Base-by-base conservation (phyloP, 1,140 invertebrate species). In the Oryzaephilus surinamensis region DNA sequence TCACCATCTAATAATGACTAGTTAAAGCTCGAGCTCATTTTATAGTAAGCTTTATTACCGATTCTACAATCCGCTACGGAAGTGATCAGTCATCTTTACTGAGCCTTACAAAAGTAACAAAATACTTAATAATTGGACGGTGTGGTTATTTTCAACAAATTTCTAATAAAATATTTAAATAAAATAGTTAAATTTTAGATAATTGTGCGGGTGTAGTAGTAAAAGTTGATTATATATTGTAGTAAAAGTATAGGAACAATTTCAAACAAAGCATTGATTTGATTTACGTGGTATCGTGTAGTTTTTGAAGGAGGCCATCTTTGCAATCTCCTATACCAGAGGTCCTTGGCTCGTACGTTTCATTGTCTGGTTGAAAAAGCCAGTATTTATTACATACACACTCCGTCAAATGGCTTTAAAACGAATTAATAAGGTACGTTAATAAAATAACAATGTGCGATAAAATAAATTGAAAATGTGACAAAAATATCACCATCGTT, bases 361-460 rank as follows among this genome's bases (percentile, higher is more conserved):
- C 70, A 69, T 72, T 71, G 70, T 70, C 69, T 71, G 69, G 68
- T 71, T 24, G 4, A 64, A 61, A 66, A 71, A 71, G 65, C 67
- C 66, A 69, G 69, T 68, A 66, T 69, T 69, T 64, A 60, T 57
- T 64, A 62, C 65, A 71, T 57, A 70, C 61, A 72, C 61, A 67
- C 50, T 63, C 60, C 61, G 60, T 66, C 69, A 79, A 84, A 91
- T 91, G 87, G 86, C 87, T 75, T 81, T 91, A 78, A 91, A 90
- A 79, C 76, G 87, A 83, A 91, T 91, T 76, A 90, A 90, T 81
- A 90, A 91, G 84, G 85, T 87, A 81, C 66, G 79, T 79, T n/a
- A n/a, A n/a, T n/a, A n/a, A n/a, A n/a, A n/a, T n/a, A n/a, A n/a
- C n/a, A n/a, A n/a, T n/a, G n/a, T n/a, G n/a, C n/a, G n/a, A n/a